Evolutionary conservation across 1,140 invertebrate genomes (phyloP), one percentile per base, ranked within the genome.

Genomic region (Hylyphantes graminicola): DNA sequence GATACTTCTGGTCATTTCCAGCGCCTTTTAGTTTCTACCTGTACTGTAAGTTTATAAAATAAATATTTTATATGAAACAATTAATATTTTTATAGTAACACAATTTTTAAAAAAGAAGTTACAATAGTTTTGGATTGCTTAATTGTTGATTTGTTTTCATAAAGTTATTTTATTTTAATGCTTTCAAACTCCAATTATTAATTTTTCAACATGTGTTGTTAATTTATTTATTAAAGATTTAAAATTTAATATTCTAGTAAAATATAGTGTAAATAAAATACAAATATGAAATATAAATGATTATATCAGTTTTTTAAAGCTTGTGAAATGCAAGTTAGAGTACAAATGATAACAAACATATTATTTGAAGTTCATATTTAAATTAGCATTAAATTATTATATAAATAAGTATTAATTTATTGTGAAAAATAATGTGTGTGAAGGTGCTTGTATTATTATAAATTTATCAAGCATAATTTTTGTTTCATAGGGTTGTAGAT

Each of bases 1-100:
- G 98, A 99, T 88, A 98, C 97, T 19, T 97, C 96, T 4, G 97
- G 96, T 5, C 93, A 96, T 88, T 98, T 98, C 90, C 95, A 95
- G 89, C 93, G 96, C 78, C 91, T 99, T 6, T 92, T 98, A 70
- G 94, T 99, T 19, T 90, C 91, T 15, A 87, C 89, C 19, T 86
- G 90, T 19, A 87, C 85, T 54, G 87, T 87, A 87, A 63, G 70
- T 80, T 13, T 15, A 59, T 35, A 35, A 35, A 35, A 35, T 35
- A 35, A 35, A 35, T 35, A 35, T 35, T 35, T 35, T 35, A 2
- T 1, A 35, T 2, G 35, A 35, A 1, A 35, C 35, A 5, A 35
- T 35, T 35, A 35, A 35, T 35, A 35, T 35, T 35, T n/a, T n/a
- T n/a, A n/a, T n/a, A n/a, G n/a, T n/a, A n/a, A n/a, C n/a, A n/a